These are phyloP conservation scores for Brotogeris chrysoptera DNA, from an alignment of 2,797 vertebrate genomes.

Conservation along the genomic window DNA sequence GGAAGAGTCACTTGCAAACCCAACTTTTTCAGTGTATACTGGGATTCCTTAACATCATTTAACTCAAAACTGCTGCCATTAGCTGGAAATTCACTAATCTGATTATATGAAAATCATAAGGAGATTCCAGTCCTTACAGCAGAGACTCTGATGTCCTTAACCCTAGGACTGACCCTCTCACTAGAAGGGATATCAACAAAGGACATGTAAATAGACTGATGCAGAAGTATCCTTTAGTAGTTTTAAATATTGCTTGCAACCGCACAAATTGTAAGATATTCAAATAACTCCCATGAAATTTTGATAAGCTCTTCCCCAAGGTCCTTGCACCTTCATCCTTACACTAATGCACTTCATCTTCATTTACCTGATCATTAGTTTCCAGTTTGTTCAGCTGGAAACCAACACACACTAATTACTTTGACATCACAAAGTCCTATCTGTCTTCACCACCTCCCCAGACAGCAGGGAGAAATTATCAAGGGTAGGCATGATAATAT, in stretches of 20 bases:
- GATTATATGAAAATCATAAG: neutral
- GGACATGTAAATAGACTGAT: constrained; percentile 41
- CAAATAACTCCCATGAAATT: constrained; percentile 72
- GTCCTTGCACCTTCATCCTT: constrained; percentile 68
- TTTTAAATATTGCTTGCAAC: constrained; percentile 41
- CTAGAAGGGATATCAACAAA: neutral
- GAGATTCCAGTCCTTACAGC: neutral
- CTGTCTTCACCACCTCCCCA: constrained; percentile 75
- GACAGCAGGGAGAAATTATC: constrained; percentile 79
- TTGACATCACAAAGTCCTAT: constrained; percentile 79
- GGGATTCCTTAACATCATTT: neutral
- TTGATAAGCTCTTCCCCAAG: constrained; percentile 73
- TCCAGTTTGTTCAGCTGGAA: constrained; percentile 82
- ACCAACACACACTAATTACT: constrained; percentile 83
- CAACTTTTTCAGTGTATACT: neutral
- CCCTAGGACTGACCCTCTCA: neutral
- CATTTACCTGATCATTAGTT: constrained; percentile 83
- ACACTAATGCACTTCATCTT: constrained; percentile 76
- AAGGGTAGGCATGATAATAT: constrained; percentile 78
- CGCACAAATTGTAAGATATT: constrained; percentile 59
- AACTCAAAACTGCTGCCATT: neutral
- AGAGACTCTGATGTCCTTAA: neutral
- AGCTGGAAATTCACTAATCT: neutral
- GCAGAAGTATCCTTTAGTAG: constrained; percentile 23
- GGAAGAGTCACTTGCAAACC: neutral